phyloP scores from a whole-genome alignment of 2,797 vertebrate species.

The Karalla daura region DNA sequence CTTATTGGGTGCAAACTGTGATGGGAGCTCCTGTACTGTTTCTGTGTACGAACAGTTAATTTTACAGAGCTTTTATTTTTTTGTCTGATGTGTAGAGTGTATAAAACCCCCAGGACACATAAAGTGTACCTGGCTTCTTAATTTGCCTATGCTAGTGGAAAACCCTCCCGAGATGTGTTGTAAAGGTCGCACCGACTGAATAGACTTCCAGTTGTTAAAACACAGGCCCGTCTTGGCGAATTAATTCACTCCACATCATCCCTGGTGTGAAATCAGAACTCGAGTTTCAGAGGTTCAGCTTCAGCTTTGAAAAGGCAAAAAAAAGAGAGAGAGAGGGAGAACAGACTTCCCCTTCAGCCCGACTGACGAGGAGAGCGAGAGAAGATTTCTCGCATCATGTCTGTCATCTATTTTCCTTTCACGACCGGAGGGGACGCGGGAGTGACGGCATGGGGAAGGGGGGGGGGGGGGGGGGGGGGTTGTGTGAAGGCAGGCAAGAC shows the following conservation, averaged over 20 bases:
- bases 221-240: conserved; percentile 63
- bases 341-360: conserved; percentile 28
- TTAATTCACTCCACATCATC: conserved; percentile 68
- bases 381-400: conserved; percentile 67
- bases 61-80: conserved; percentile 17
- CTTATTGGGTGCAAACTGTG: background rate
- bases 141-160: conserved; percentile 59
- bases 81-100: conserved; percentile 19
- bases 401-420: conserved; percentile 60
- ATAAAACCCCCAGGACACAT: conserved; percentile 37
- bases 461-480: conserved; percentile 18
- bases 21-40: conserved; percentile 4
- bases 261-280: conserved; percentile 51
- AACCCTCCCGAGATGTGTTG: conserved; percentile 49
- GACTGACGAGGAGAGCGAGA: conserved; percentile 58
- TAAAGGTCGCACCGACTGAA: conserved; percentile 72
- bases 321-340: conserved; percentile 17
- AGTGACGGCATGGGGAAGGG: conserved; percentile 33
- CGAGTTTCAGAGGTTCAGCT: conserved; percentile 46
- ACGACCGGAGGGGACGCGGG: conserved; percentile 36
- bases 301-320: conserved; percentile 24
- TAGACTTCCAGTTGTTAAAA: conserved; percentile 79
- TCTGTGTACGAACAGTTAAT: conserved; percentile 16
- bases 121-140: conserved; percentile 56
- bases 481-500: conserved; percentile 6